phyloP scores from a whole-genome alignment of 1,140 invertebrate species.

The Cydia fagiglandana region DNA sequence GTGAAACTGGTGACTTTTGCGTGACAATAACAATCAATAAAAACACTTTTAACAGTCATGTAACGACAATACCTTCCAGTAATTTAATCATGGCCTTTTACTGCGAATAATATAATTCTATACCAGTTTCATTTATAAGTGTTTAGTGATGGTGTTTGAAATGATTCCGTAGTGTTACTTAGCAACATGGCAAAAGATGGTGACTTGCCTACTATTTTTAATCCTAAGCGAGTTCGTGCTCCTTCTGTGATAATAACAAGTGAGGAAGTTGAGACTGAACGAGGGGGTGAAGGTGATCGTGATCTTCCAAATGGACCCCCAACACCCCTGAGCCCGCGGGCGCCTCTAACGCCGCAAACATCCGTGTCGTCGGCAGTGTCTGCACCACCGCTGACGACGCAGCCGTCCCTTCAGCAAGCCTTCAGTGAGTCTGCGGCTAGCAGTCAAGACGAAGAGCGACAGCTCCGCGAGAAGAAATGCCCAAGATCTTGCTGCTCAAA shows the following conservation, averaged over 20 bases:
- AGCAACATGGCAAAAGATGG: slow-evolving; percentile 79
- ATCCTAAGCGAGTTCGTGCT: slow-evolving; percentile 84
- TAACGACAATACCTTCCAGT: slow-evolving; percentile 11
- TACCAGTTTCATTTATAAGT: neutral
- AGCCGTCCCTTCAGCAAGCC: slow-evolving; percentile 68
- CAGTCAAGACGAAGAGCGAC: slow-evolving; percentile 77
- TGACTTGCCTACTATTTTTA: slow-evolving; percentile 87
- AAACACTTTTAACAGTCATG: neutral
- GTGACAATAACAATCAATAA: slow-evolving; percentile 13
- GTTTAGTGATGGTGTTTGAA: slow-evolving; percentile 20
- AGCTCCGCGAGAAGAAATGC: slow-evolving; percentile 78
- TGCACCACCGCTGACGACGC: slow-evolving; percentile 67
- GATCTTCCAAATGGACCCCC: slow-evolving; percentile 68
- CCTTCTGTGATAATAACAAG: slow-evolving; percentile 86
- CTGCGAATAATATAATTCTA: slow-evolving; percentile 18
- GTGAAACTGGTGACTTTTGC: slow-evolving; percentile 7
- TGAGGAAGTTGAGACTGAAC: slow-evolving; percentile 75
- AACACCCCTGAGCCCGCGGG: slow-evolving; percentile 67
- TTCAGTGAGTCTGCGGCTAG: slow-evolving; percentile 79
- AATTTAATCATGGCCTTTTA: slow-evolving; percentile 26
- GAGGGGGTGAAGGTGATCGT: slow-evolving; percentile 57
- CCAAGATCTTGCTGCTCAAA: slow-evolving; percentile 85
- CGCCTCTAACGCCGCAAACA: slow-evolving; percentile 68
- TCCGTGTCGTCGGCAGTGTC: slow-evolving; percentile 69
- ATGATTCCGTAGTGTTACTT: slow-evolving; percentile 17